phyloP scores from a whole-genome alignment of 1,140 invertebrate species.

The Riptortus pedestris region DNA sequence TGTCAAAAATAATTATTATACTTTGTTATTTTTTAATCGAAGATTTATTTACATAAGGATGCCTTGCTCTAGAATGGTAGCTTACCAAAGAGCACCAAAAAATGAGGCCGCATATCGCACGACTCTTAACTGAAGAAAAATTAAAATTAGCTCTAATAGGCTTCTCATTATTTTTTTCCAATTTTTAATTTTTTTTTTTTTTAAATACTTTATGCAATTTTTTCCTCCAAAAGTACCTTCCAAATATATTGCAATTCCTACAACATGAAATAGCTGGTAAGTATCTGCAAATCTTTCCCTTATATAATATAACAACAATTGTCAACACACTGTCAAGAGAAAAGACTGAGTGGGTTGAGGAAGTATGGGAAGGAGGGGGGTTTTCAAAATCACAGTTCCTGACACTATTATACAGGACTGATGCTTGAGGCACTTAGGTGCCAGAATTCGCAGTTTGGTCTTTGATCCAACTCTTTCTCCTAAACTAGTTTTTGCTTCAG shows the following conservation, averaged over 20 bases:
- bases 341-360: constrained; percentile 11
- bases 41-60: constrained; percentile 27
- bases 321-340: constrained; percentile 4
- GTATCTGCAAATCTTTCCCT: constrained; percentile 17
- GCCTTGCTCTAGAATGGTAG: neutral
- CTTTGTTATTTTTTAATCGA: constrained; percentile 5
- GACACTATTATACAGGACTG: constrained; percentile 5
- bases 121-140: constrained; percentile 11
- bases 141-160: constrained; percentile 25
- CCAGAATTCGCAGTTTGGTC: constrained; percentile 15
- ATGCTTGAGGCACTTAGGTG: constrained; percentile 24
- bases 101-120: constrained; percentile 10
- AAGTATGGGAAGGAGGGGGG: neutral
- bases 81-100: constrained; percentile 22
- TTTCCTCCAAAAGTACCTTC: constrained; percentile 18
- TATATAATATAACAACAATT: constrained; percentile 19
- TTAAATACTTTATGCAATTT: neutral
- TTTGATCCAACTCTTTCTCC: neutral
- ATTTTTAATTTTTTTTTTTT: constrained; percentile 10
- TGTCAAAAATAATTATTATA: constrained; percentile 26
- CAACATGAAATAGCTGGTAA: neutral
- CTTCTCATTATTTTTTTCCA: constrained; percentile 13
- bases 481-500: no score
- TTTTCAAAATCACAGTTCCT: constrained; percentile 15
- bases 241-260: neutral